These are phyloP conservation scores for Hymenopus coronatus DNA, from an alignment of 2,888 invertebrate species.

Conservation along the genomic window DNA sequence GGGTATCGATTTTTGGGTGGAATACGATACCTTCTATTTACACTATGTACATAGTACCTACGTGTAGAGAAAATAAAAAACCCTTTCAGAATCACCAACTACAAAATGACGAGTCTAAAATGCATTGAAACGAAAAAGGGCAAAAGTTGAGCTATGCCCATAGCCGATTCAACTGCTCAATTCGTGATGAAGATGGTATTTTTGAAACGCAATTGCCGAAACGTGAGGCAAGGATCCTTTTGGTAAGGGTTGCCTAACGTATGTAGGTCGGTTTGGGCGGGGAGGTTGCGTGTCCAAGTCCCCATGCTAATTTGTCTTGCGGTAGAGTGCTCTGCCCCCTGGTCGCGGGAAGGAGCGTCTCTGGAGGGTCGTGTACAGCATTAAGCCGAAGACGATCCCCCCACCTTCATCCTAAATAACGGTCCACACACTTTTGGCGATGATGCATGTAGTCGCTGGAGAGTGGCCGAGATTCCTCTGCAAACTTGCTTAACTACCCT, in stretches of 20 bases:
- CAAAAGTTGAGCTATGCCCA: too few species aligned
- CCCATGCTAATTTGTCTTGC: slow-evolving; percentile 34
- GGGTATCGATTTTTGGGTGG: too few species aligned
- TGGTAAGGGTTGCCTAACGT: neutral
- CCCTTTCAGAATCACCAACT: too few species aligned
- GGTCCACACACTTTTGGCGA: neutral
- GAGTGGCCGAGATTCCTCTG: neutral
- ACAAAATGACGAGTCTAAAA: too few species aligned
- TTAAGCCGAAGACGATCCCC: neutral
- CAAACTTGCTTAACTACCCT: neutral
- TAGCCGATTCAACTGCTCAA: too few species aligned
- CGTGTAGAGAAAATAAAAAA: too few species aligned
- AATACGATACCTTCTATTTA: too few species aligned
- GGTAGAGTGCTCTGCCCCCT: neutral
- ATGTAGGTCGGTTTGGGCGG: too few species aligned
- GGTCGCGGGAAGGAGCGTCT: neutral
- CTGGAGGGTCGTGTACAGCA: slow-evolving; percentile 2
- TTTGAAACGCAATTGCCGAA: neutral
- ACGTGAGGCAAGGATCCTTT: neutral
- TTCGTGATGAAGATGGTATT: too few species aligned
- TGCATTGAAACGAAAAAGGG: too few species aligned
- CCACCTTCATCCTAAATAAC: neutral
- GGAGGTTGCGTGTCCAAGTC: neutral
- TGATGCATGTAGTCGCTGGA: neutral
- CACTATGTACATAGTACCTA: too few species aligned